A percentile compares a stretch with the other conserved stretches of the same genome.
Conservation (phyloP, 2,113 vertebrate species). For the Sminthopsis crassicaudata region DNA sequence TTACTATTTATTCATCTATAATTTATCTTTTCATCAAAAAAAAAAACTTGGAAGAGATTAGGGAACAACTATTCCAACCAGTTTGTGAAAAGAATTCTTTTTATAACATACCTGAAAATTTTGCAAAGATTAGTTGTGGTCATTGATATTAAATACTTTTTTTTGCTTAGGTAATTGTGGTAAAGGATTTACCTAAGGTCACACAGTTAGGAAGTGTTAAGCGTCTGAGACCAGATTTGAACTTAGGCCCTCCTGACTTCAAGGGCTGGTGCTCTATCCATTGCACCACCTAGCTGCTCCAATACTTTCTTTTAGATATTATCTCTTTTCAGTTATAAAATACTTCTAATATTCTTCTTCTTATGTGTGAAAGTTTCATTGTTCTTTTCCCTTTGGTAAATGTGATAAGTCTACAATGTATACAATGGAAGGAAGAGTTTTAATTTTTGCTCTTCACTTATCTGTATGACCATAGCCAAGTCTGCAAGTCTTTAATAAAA, state of each 20-base stretch:
- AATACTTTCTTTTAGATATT: not conserved
- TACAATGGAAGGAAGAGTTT: not conserved
- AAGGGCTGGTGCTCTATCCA: no score
- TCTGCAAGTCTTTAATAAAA: not conserved
- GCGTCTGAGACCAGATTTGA: no score
- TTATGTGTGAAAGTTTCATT: not conserved
- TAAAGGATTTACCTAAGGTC: no score
- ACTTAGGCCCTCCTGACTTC: no score
- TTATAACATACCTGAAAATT: not conserved
- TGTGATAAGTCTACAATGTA: not conserved
- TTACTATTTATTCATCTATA: not conserved
- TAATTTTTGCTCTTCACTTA: not conserved
- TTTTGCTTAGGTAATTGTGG: no score
- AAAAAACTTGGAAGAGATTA: not conserved
- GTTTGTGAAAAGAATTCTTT: not conserved
- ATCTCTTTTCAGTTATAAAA: not conserved
- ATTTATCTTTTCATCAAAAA: not conserved
- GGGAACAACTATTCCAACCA: not conserved
- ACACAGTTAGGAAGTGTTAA: no score
- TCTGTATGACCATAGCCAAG: not conserved
- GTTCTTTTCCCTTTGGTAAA: conserved; percentile 42
- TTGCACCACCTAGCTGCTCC: no score
- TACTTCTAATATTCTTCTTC: not conserved
- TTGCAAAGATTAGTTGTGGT: not conserved
- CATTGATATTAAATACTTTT: not conserved